A percentile compares a stretch with the other conserved stretches of the same genome.
phyloP scores from a whole-genome alignment of 2,113 vertebrate species.

The Pterocles burchelli region DNA sequence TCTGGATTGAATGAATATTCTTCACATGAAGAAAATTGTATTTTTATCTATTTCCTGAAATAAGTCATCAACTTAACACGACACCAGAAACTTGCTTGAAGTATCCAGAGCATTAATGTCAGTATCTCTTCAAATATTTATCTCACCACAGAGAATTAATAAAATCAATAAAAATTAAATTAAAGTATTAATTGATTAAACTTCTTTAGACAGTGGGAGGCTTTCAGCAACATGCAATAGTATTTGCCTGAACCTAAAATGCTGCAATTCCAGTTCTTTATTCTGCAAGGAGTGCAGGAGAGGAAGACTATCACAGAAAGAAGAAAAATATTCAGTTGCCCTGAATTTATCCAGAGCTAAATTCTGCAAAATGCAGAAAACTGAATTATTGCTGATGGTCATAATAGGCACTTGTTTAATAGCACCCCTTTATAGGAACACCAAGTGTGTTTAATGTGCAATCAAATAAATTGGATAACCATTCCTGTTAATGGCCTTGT shows the following conservation, averaged over 20 bases:
- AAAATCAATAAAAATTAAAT: not conserved
- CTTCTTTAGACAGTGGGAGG: not conserved
- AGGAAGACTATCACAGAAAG: not conserved
- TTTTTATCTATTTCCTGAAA: not conserved
- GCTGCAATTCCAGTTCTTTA: not conserved
- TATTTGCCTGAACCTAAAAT: not conserved
- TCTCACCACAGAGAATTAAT: not conserved
- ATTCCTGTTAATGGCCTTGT: not conserved
- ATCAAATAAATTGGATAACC: not conserved
- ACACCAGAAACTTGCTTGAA: not conserved
- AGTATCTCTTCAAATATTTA: not conserved
- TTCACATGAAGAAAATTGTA: not conserved
- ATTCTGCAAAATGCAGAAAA: not conserved
- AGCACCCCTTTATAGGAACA: not conserved
- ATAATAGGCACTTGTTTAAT: not conserved
- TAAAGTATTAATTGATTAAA: not conserved
- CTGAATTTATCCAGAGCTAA: not conserved
- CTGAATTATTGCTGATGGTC: not conserved
- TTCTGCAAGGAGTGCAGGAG: not conserved
- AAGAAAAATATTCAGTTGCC: not conserved
- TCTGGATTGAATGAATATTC: not conserved
- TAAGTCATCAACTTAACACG: not conserved
- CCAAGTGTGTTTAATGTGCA: not conserved
- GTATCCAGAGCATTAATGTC: not conserved
- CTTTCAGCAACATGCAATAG: not conserved